Base-by-base conservation (phyloP, 1,140 invertebrate species). In the Thaumetopoea pityocampa region DNA sequence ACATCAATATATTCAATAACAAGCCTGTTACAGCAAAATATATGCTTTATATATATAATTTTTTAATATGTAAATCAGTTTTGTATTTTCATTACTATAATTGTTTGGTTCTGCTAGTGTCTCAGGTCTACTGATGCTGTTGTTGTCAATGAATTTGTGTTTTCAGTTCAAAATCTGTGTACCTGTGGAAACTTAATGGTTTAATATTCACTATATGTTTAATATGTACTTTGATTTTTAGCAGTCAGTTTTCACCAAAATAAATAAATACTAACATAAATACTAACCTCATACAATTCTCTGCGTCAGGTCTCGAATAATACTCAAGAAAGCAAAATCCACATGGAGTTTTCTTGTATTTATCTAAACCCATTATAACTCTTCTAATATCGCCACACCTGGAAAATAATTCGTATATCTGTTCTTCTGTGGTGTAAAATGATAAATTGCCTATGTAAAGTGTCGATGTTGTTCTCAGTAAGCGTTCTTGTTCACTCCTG, bases 271-370 rank as follows among this genome's bases (percentile, higher is more conserved):
- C 55, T 54, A 51, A 90, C 77, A 42, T 23, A 16, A 6, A 18
- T 5, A 49, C 55, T 54, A 51, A 90, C 77, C 97, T 89, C 92
- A 99, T 96, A 65, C 96, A 96, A 70, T 94, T 91, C 82, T 99
- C 97, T 9, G 96, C 93, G 87, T 99, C 98, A 2, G 68, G 61
- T 66, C 98, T 90, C 3, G 81, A 85, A 76, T 99, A 99, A 87
- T 98, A 99, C 87, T 99, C 98, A 0, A 99, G 92, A 87, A 99
- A 99, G 83, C 98, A 99, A 82, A 99, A 99, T 5, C 98, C 98
- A 88, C 98, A 99, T 0, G 98, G 98, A 0, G 98, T 99, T 73
- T 99, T 99, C 59, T 96, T 97, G 59, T 95, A 96, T 68, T 98
- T 97, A 74, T 99, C 98, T 29, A 99, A 84, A 1, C 98, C 98